Percentiles rank a stretch among this genome's conserved stretches.
Conservation (phyloP, 2,797 vertebrate species). For the Cossypha dichroa region DNA sequence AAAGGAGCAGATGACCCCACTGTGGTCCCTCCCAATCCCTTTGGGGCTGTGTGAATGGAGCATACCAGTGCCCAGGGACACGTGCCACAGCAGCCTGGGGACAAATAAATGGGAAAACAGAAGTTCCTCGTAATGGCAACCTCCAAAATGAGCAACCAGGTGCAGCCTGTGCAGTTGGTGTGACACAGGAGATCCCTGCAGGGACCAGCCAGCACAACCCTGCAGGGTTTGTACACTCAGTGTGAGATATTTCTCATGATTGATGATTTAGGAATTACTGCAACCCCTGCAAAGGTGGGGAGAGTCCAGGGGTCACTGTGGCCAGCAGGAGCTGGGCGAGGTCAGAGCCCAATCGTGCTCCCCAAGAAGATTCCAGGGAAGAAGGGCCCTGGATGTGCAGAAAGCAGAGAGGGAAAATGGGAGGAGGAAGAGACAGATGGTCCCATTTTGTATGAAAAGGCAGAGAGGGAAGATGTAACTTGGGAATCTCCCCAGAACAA, state of each 20-base stretch:
- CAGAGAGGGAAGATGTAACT: slow-evolving; percentile 56
- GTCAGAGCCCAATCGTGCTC: fast-evolving
- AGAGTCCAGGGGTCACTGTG: background rate
- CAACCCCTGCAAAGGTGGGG: background rate
- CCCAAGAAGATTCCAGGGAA: fast-evolving
- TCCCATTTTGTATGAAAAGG: slow-evolving; percentile 56
- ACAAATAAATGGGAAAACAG: background rate
- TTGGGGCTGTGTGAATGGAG: background rate
- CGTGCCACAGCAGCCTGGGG: background rate
- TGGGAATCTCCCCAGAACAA: slow-evolving; percentile 65
- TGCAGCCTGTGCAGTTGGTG: background rate
- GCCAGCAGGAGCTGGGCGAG: background rate
- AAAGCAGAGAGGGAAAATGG: background rate
- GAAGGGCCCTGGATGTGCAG: background rate
- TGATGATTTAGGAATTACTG: background rate
- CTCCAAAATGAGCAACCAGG: background rate
- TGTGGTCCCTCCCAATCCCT: background rate
- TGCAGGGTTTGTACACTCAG: background rate
- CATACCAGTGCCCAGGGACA: background rate
- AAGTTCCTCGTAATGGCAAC: background rate
- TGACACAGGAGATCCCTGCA: background rate
- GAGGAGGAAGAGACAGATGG: slow-evolving; percentile 50
- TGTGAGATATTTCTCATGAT: background rate
- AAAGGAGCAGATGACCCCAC: background rate
- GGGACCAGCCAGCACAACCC: background rate